Conservation (phyloP, 1,140 invertebrate genomes). For the Drosophila littoralis region DNA sequence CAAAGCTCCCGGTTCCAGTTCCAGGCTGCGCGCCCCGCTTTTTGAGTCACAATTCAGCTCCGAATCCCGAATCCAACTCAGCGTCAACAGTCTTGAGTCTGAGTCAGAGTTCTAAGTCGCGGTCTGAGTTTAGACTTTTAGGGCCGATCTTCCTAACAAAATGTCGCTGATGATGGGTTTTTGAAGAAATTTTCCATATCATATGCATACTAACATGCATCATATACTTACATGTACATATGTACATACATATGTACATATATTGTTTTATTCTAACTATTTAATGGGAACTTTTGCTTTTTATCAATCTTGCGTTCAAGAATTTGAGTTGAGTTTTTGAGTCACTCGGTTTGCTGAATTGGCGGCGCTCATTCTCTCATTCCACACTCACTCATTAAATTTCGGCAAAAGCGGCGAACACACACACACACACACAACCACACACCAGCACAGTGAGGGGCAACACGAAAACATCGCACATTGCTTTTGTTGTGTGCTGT, state of each 20-base stretch:
- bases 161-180: too few relatives aligned
- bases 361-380: conserved; percentile 23
- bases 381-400: conserved; percentile 49
- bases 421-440: conserved; percentile 14
- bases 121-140: neutral
- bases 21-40: conserved; percentile 17
- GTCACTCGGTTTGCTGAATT: conserved; percentile 26
- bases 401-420: conserved; percentile 43
- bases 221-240: too few relatives aligned
- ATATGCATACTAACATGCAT: too few relatives aligned
- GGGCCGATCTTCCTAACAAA: too few relatives aligned
- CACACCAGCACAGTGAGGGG: conserved; percentile 10
- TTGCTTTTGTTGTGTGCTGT: conserved; percentile 33
- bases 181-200: too few relatives aligned
- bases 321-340: conserved; percentile 11
- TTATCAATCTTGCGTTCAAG: conserved; percentile 5
- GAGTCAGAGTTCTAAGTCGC: neutral
- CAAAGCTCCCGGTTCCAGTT: conserved; percentile 44
- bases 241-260: too few relatives aligned
- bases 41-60: conserved; percentile 8
- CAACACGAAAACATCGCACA: conserved; percentile 38
- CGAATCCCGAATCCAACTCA: neutral
- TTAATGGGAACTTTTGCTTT: too few relatives aligned
- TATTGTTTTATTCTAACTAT: neutral
- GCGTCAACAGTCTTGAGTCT: conserved; percentile 2